Conservation (phyloP, 2,113 vertebrate genomes). For the Ia io region DNA sequence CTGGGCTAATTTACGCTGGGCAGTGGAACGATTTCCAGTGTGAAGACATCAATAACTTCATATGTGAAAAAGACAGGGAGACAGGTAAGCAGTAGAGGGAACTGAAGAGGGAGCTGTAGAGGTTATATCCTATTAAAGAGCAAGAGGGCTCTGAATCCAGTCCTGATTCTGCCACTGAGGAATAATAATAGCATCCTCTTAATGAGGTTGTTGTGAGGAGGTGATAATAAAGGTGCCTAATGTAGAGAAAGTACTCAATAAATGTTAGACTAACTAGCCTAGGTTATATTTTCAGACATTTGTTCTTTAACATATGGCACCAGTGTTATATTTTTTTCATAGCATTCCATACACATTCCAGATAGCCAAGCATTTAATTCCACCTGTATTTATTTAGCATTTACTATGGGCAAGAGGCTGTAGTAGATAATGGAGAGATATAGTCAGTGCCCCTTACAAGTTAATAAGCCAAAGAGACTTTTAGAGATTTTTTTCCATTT, state of each 20-base stretch:
- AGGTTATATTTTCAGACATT: neutral
- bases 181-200: neutral
- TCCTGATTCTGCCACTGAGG: neutral
- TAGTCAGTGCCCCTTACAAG: neutral
- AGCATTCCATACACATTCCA: neutral
- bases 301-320: constrained; percentile 9
- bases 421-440: neutral
- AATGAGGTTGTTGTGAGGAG: neutral
- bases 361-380: neutral
- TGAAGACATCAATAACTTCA: constrained; percentile 91
- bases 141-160: neutral
- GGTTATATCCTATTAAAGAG: neutral
- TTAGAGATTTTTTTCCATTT: neutral
- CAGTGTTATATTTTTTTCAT: neutral
- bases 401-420: neutral
- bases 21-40: constrained; percentile 96
- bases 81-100: constrained; percentile 79
- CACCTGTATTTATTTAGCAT: neutral
- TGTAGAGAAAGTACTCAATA: neutral
- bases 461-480: neutral
- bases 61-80: constrained; percentile 91
- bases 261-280: neutral
- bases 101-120: neutral
- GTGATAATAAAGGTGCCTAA: neutral
- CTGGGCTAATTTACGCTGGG: constrained; percentile 88